A percentile compares a stretch with the other conserved stretches of the same genome.
phyloP scores from a whole-genome alignment of 2,797 vertebrate genomes.

The Meda fulgida region DNA sequence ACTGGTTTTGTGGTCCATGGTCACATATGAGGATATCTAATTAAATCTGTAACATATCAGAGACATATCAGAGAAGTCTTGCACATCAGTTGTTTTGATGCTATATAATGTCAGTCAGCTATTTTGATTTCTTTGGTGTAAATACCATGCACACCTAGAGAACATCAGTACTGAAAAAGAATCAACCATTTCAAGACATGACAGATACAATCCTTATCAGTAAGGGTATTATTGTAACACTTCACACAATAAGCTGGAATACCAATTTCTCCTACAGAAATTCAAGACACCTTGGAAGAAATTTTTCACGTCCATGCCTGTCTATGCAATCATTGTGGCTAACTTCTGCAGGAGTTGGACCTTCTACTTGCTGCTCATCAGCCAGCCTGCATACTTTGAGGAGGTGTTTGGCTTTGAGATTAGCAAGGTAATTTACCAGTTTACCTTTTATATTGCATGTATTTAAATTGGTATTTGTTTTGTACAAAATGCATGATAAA shows the following conservation, averaged over 20 bases:
- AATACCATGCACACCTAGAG: constrained; percentile 23
- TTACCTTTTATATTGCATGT: neutral
- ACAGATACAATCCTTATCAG: neutral
- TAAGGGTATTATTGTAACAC: neutral
- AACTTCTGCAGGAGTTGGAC: constrained; percentile 97
- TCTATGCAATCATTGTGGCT: constrained; percentile 94
- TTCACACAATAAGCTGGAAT: constrained; percentile 11
- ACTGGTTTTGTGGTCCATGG: too few species aligned
- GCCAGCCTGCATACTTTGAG: constrained; percentile 93
- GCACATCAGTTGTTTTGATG: neutral
- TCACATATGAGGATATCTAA: neutral
- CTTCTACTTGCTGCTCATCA: constrained; percentile 92
- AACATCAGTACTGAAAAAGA: constrained; percentile 14
- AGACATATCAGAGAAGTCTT: neutral
- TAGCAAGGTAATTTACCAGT: constrained; percentile 84
- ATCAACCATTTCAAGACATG: constrained; percentile 24
- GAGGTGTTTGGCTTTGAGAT: constrained; percentile 95
- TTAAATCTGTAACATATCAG: neutral
- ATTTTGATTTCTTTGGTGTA: constrained; percentile 25
- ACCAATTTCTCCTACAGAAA: constrained; percentile 76
- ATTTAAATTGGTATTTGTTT: neutral
- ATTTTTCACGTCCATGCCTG: constrained; percentile 95
- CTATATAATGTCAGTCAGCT: neutral
- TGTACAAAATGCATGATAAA: neutral
- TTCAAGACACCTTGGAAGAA: constrained; percentile 89